Percentiles rank a stretch among this genome's conserved stretches.
These are phyloP conservation scores for Formicarius rufipectus DNA, from an alignment of 2,113 vertebrate genomes.

Conservation along the genomic window DNA sequence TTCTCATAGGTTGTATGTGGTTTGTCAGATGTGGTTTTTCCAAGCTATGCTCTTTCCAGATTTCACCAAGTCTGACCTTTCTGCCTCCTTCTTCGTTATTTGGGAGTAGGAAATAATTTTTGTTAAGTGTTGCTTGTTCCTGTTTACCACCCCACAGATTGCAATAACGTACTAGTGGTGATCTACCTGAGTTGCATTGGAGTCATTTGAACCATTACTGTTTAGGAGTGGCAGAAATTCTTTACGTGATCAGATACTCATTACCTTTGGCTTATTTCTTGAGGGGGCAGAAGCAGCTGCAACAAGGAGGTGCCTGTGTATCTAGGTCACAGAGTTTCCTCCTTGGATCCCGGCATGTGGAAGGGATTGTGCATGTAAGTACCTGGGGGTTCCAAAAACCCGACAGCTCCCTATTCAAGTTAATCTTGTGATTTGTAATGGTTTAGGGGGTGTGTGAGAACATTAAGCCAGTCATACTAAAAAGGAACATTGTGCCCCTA, in stretches of 20 bases:
- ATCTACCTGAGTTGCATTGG: fast-evolving
- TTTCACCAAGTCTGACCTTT: background rate
- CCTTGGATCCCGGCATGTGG: background rate
- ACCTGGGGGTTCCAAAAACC: background rate
- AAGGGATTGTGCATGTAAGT: background rate
- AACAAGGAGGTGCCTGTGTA: background rate
- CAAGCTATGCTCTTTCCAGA: background rate
- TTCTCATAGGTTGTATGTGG: background rate
- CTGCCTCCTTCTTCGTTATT: background rate
- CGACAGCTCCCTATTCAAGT: background rate
- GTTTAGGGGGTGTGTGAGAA: background rate
- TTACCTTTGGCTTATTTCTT: background rate
- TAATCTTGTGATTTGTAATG: fast-evolving
- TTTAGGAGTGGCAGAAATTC: background rate
- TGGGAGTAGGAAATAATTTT: background rate
- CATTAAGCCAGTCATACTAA: background rate
- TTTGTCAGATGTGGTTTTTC: background rate
- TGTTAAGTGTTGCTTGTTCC: background rate
- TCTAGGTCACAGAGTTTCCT: background rate
- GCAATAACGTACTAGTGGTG: background rate
- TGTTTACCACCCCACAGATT: background rate
- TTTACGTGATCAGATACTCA: background rate
- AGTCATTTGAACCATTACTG: background rate
- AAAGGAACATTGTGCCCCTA: background rate
- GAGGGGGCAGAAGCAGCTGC: background rate